Percentiles rank a stretch among this genome's conserved stretches.
Conservation (phyloP, 2,797 vertebrate genomes). For the Phrynocephalus vlangalii region DNA sequence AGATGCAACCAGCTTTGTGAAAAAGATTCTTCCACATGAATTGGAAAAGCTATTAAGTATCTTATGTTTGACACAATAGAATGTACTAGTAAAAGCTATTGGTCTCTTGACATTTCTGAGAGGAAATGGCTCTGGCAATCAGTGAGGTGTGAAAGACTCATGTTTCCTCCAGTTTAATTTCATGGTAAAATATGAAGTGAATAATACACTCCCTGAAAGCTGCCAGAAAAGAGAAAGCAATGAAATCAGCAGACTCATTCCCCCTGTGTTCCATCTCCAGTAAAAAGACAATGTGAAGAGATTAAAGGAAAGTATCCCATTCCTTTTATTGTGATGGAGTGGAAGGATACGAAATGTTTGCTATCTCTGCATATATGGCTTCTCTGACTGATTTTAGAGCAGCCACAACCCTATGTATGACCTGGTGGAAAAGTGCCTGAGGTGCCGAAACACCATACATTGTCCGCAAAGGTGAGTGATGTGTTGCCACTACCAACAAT, state of each 20-base stretch:
- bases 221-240: background rate
- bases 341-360: background rate
- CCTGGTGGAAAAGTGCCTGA: background rate
- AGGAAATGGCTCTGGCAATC: constrained; percentile 44
- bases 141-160: constrained; percentile 62
- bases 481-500: background rate
- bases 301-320: constrained; percentile 22
- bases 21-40: background rate
- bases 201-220: constrained; percentile 49
- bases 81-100: constrained; percentile 18
- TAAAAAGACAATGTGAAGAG: fast-evolving
- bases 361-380: constrained; percentile 1
- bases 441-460: background rate
- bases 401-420: background rate
- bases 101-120: constrained; percentile 57
- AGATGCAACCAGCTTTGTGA: background rate
- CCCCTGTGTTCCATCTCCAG: background rate
- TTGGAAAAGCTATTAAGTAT: constrained; percentile 51
- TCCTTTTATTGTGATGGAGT: background rate
- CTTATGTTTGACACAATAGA: background rate
- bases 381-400: background rate
- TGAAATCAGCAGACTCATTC: constrained; percentile 16
- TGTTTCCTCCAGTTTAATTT: constrained; percentile 58
- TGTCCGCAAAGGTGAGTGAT: background rate
- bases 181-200: constrained; percentile 37